Percentiles rank a stretch among this genome's conserved stretches.
These are phyloP conservation scores for Epinephelus lanceolatus DNA, from an alignment of 2,113 vertebrate genomes.

Conservation along the genomic window DNA sequence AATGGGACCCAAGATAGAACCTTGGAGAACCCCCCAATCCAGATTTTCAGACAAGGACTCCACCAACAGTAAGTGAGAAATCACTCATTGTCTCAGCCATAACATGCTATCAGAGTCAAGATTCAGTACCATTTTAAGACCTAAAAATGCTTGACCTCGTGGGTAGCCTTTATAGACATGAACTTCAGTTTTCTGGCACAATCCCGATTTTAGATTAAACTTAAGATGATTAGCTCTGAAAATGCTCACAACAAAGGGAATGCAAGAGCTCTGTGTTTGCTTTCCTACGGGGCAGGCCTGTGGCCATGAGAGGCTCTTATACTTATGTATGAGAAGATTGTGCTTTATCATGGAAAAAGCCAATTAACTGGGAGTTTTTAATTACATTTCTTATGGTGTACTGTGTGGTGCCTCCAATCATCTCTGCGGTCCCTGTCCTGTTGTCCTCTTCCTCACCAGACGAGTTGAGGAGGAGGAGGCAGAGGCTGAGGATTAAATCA, in stretches of 20 bases:
- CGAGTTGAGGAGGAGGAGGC: slow-evolving; percentile 44
- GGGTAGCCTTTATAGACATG: slow-evolving; percentile 9
- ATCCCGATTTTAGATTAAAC: slow-evolving; percentile 60
- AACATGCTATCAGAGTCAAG: background rate
- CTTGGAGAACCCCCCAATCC: background rate
- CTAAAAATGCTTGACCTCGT: background rate
- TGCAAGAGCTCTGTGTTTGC: slow-evolving; percentile 63
- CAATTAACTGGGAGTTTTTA: slow-evolving; percentile 79
- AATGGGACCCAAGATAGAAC: background rate
- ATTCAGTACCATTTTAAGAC: background rate
- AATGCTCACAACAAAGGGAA: slow-evolving; percentile 75
- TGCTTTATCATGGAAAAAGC: slow-evolving; percentile 81
- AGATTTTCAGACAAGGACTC: background rate
- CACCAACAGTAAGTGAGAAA: background rate
- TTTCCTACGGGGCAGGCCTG: slow-evolving; percentile 72
- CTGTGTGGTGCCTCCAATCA: slow-evolving; percentile 62
- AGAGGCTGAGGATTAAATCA: slow-evolving; percentile 67
- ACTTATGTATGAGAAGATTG: slow-evolving; percentile 74
- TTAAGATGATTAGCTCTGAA: slow-evolving; percentile 71
- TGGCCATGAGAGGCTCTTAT: slow-evolving; percentile 63
- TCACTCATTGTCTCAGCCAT: background rate
- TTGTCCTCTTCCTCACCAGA: slow-evolving; percentile 58
- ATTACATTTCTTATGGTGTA: slow-evolving; percentile 75
- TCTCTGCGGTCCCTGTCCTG: slow-evolving; percentile 60
- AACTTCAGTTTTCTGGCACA: slow-evolving; percentile 46